Evolutionary conservation across 2,113 vertebrate species (phyloP), one percentile per base, ranked within the genome.

Genomic region (Mungos mungo): DNA sequence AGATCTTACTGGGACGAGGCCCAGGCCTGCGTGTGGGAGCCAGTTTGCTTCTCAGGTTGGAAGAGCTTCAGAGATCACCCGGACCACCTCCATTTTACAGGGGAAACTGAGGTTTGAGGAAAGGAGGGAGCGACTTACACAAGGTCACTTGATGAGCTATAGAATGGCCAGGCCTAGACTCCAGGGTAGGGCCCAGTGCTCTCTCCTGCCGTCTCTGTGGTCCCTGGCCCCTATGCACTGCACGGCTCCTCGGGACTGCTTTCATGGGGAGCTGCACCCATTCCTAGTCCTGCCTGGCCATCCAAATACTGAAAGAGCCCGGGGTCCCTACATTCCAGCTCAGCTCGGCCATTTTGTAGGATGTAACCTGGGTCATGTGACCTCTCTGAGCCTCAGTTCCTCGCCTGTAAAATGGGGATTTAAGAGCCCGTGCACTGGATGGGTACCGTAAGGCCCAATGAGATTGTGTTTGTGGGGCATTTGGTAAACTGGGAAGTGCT

Each of bases 301-400:
- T 13, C 57, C 25, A 88, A 87, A 80, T 80, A 68, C 18, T 63
- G 8, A 93, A 74, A 88, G 31, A 89, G 13, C 23, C 54, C 4
- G 19, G 92, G 52, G 63, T 45, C 63, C 18, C 1, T 9, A 45
- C 16, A 52, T 52, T 86, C 47, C 81, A 50, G 38, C 38, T 91
- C 50, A n/a, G 60, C n/a, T 90, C 52, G 85, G 63, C 29, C 38
- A 54, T 12, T 54, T 15, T 29, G 33, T 29, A 88, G 63, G 38
- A 74, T 33, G 16, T 57, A 90, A 54, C 50, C 82, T 81, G 47
- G 60, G 68, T 45, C 72, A 69, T 12, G 14, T 45, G 50, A 87
- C 80, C 92, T 82, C 68, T 94, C 69, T 85, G 89, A 91, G 63
- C 35, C 95, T 88, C 54, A 31, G 16, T 31, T 71, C 38, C 57